phyloP scores from a whole-genome alignment of 2,797 vertebrate genomes.

The Enteromius trimaculatus region DNA sequence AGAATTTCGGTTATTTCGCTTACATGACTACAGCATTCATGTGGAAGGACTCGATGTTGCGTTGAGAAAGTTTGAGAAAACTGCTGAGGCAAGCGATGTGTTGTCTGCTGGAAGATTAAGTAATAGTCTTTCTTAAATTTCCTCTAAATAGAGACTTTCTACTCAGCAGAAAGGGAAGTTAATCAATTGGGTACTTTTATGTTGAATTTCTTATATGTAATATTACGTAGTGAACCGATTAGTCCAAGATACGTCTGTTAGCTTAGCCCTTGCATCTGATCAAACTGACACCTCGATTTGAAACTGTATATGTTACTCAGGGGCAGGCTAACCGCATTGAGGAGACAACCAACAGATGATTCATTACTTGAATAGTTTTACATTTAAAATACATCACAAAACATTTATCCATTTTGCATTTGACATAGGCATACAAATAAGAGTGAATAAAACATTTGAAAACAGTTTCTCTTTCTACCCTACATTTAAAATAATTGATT shows the following conservation, averaged over 20 bases:
- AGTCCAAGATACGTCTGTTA: neutral
- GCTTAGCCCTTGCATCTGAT: neutral
- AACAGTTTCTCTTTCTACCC: neutral
- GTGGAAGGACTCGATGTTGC: slow-evolving; percentile 28
- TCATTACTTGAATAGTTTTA: neutral
- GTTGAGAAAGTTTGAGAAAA: slow-evolving; percentile 61
- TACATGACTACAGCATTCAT: slow-evolving; percentile 31
- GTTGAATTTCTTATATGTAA: slow-evolving; percentile 50
- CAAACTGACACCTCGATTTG: neutral
- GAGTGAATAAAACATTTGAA: neutral
- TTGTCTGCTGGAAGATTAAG: slow-evolving; percentile 52
- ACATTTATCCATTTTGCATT: neutral
- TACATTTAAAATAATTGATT: neutral
- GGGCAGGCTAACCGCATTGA: neutral
- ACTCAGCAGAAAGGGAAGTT: slow-evolving; percentile 61
- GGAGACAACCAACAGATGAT: neutral
- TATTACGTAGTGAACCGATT: slow-evolving; percentile 10
- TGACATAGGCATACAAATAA: neutral
- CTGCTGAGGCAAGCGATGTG: slow-evolving; percentile 55
- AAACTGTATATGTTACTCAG: neutral
- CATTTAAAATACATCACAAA: neutral
- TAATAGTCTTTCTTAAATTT: slow-evolving; percentile 57
- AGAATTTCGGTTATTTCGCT: slow-evolving; percentile 39
- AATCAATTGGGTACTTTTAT: slow-evolving; percentile 56
- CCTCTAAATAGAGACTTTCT: slow-evolving; percentile 57